Base-by-base conservation (phyloP, 2,888 invertebrate species). In the Diachrysia chrysitis region DNA sequence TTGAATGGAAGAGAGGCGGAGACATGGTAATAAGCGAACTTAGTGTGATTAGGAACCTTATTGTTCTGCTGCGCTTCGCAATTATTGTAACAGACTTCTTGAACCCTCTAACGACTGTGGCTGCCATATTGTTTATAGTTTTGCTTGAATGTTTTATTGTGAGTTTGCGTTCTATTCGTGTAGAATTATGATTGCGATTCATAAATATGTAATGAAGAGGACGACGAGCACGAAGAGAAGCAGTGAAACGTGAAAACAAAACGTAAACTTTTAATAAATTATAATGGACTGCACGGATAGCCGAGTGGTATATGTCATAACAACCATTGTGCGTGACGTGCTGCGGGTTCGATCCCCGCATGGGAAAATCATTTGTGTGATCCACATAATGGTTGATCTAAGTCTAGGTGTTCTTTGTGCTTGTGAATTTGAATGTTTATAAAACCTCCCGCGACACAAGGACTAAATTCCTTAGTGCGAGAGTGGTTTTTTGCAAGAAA, bases 11-110 rank as follows among this genome's bases (percentile, higher is more conserved):
- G 53, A 69, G 76, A 66, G 65, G 66, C 66, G 58, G 63, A 60
- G 77, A 79, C 70, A 76, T 70, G 76, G 76, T 82, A 85, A 84
- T 84, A 85, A 85, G 81, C 37, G 70, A 81, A 81, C 78, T 79
- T 83, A 68, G 58, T 70, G 69, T 66, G 78, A 82, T 84, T 83
- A 77, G 69, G 71, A 66, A 65, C 63, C 69, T 75, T 69, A 83
- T 82, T 81, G 77, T 83, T 74, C 77, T 68, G 54, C 60, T 74
- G 78, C 76, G 65, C 71, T 74, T 69, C 69, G 77, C 76, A 73
- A 76, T 82, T 70, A 77, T 71, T 76, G 73, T 75, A 73, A 68
- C 73, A 64, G 73, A 75, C 65, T 73, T 75, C 56, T 58, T 58
- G 55, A 51, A 69, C 62, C 53, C 58, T 63, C 68, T 54, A 69